Conservation (phyloP, 2,113 vertebrate species). For the Cyrtonyx montezumae region DNA sequence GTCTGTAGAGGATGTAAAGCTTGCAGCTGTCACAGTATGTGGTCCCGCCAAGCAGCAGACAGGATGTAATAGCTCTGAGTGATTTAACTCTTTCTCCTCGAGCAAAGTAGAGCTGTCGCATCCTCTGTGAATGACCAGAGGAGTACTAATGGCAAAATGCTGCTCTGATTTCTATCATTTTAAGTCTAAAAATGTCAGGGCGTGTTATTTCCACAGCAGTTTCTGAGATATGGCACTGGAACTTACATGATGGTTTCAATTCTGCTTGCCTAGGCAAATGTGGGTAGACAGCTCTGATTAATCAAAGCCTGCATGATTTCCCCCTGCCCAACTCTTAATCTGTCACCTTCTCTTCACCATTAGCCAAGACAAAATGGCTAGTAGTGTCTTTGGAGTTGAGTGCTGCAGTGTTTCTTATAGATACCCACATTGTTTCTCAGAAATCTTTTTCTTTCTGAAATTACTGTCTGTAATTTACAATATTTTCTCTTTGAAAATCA, state of each 20-base stretch:
- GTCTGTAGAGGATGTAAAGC: slow-evolving; percentile 47
- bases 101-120: neutral
- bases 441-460: slow-evolving; percentile 1
- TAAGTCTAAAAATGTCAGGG: slow-evolving; percentile 29
- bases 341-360: slow-evolving; percentile 15
- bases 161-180: neutral
- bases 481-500: neutral
- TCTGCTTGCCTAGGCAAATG: slow-evolving; percentile 16
- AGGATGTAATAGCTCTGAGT: slow-evolving; percentile 50
- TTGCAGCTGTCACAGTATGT: slow-evolving; percentile 43
- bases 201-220: neutral
- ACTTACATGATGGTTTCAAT: slow-evolving; percentile 29
- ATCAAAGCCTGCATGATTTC: neutral
- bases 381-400: neutral
- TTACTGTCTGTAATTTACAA: neutral
- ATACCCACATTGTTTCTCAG: neutral
- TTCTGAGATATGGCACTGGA: slow-evolving; percentile 1
- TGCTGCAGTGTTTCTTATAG: neutral
- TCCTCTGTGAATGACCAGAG: slow-evolving; percentile 39
- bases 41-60: slow-evolving; percentile 54
- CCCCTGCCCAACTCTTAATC: neutral
- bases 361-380: neutral
- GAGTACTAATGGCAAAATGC: neutral
- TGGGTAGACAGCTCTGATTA: slow-evolving; percentile 39
- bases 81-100: slow-evolving; percentile 65